Evolutionary conservation across 2,888 invertebrate species (phyloP).

Genomic region (Petrophora chlorosata): DNA sequence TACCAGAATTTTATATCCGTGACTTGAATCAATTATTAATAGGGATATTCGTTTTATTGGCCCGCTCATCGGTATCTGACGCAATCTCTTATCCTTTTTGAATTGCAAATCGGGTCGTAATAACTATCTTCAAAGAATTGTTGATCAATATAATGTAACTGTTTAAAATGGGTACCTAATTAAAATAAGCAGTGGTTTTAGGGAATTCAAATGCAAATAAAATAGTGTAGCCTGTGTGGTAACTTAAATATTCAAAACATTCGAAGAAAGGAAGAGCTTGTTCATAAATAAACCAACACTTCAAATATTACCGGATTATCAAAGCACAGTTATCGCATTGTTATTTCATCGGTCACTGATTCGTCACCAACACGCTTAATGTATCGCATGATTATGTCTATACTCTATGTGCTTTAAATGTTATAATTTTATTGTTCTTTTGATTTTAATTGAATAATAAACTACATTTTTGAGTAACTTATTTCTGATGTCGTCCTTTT

Average conservation of each 20-base stretch:
- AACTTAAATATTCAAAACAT: no score
- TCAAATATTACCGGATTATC: no score
- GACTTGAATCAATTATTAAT: constrained; percentile 38
- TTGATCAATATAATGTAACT: no score
- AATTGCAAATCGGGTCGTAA: background rate
- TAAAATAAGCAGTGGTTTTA: no score
- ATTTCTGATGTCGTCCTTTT: constrained; percentile 9
- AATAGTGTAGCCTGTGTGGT: no score
- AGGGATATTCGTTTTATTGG: constrained; percentile 12
- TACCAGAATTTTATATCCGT: constrained; percentile 41
- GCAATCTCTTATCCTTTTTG: background rate
- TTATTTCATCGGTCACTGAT: background rate
- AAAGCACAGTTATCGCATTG: background rate
- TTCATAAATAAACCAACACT: no score
- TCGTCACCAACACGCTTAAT: constrained; percentile 38
- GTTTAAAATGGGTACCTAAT: no score
- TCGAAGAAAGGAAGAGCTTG: no score
- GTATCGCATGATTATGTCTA: constrained; percentile 49
- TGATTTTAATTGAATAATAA: constrained; percentile 19
- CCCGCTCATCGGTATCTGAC: constrained; percentile 8
- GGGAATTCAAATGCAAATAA: no score
- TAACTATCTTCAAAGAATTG: no score
- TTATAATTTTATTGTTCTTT: constrained; percentile 31
- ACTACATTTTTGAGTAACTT: constrained; percentile 16
- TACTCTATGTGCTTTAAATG: constrained; percentile 47